phyloP scores from a whole-genome alignment of 2,797 vertebrate species.

The Sphaeramia orbicularis region DNA sequence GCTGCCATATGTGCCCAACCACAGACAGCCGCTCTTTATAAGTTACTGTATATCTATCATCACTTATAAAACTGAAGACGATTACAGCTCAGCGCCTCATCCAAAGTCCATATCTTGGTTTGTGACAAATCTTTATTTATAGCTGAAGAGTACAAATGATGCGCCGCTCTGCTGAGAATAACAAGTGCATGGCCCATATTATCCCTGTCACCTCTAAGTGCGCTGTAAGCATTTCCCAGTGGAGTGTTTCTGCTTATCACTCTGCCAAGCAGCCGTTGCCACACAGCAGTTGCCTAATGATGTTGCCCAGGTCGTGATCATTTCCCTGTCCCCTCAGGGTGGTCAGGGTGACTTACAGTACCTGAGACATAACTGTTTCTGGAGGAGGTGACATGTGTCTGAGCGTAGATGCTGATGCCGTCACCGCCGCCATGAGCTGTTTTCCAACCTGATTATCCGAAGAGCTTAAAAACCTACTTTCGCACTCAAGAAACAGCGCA shows the following conservation, averaged over 20 bases:
- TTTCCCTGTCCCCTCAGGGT: constrained; percentile 69
- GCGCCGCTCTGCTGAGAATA: constrained; percentile 55
- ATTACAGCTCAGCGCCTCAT: constrained; percentile 9
- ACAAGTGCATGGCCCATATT: constrained; percentile 59
- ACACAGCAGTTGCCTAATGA: constrained; percentile 72
- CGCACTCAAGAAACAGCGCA: constrained; percentile 13
- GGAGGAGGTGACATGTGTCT: constrained; percentile 36
- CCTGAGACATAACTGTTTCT: constrained; percentile 43
- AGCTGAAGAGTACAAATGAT: constrained; percentile 48
- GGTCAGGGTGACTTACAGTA: constrained; percentile 55
- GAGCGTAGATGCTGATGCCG: constrained; percentile 22
- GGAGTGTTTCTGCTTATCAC: constrained; percentile 62
- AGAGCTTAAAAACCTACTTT: constrained; percentile 48
- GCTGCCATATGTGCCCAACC: not conserved
- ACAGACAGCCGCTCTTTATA: not conserved
- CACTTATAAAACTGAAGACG: constrained; percentile 13
- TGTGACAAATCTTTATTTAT: constrained; percentile 56
- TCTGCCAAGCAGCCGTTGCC: constrained; percentile 43
- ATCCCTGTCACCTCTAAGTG: constrained; percentile 63
- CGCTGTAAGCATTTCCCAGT: constrained; percentile 63
- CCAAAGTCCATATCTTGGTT: constrained; percentile 7
- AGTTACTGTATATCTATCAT: constrained; percentile 21
- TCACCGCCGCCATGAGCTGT: constrained; percentile 20
- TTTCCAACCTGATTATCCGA: constrained; percentile 56
- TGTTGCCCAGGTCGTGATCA: constrained; percentile 58